A percentile compares a stretch with the other conserved stretches of the same genome.
Conservation (phyloP, 2,888 invertebrate species). For the Biston stratarius region DNA sequence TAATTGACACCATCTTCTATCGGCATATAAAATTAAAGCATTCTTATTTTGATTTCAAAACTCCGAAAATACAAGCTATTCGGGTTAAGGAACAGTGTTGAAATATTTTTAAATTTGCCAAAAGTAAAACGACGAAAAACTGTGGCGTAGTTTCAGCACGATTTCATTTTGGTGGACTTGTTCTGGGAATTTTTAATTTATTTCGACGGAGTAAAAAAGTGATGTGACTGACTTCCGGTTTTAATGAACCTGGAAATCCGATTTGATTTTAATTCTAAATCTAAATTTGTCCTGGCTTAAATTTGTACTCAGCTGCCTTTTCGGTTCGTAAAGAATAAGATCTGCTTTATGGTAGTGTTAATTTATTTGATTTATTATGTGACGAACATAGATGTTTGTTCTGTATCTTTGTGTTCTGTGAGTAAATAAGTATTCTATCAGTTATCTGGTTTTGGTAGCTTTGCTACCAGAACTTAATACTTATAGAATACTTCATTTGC, state of each 20-base stretch:
- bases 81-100: constrained; percentile 17
- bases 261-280: not conserved
- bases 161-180: constrained; percentile 59
- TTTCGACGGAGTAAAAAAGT: constrained; percentile 43
- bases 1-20: not conserved
- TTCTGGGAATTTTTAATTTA: constrained; percentile 69
- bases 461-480: too few species aligned
- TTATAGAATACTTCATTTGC: too few species aligned
- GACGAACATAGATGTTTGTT: too few species aligned
- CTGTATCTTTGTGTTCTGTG: too few species aligned
- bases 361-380: too few species aligned
- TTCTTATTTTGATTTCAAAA: not conserved
- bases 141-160: constrained; percentile 54
- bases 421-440: not conserved
- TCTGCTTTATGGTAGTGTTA: too few species aligned
- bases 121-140: constrained; percentile 45
- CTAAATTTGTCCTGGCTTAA: too few species aligned
- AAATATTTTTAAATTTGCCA: constrained; percentile 29
- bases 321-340: too few species aligned
- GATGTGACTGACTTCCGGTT: constrained; percentile 14
- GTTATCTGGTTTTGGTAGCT: not conserved
- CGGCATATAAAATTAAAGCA: not conserved
- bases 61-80: constrained; percentile 2
- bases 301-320: too few species aligned
- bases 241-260: not conserved